Evolutionary conservation across 2,797 vertebrate species (phyloP), one percentile per base, ranked within the genome.

Genomic region (Coluber constrictor): DNA sequence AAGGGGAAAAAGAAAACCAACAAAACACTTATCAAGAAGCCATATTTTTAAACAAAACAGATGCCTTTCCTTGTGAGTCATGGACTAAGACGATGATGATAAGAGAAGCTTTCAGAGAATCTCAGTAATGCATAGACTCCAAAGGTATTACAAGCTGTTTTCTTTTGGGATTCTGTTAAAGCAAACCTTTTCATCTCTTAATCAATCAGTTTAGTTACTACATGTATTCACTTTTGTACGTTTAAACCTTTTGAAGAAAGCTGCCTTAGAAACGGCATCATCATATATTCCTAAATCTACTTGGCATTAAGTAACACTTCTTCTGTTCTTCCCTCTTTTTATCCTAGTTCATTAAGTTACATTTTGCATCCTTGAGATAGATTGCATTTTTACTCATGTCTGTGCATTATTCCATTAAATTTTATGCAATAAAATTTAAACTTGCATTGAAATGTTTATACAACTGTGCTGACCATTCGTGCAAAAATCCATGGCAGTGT

Each of bases 161-260:
- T 94, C 63, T 90, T 94, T 90, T 59, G 89, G 91, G 56, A 94
- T 93, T 90, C 43, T 89, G 54, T 79, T 74, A 90, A 86, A 90
- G 61, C 47, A 79, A 57, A 51, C 66, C 86, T 92, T 90, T 83
- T 94, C 86, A 93, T 86, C 93, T 90, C 70, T 90, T 92, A 94
- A 90, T 88, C 91, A 94, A 88, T 90, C 86, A 86, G 57, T 83
- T 91, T 88, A 66, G 86, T 37, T 89, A 29, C 32, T 79, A 59
- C 87, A 51, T 86, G 66, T 91, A 70, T 74, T 54, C 37, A 86
- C 89, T 88, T 89, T 87, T 61, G 51, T 89, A 86, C 25, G 20
- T 92, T 63, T 66, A 83, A 92, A 47, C 8, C 51, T 86, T 92
- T 90, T 66, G 56, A 90, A 91, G 86, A 66, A 90, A 90, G 66